Base-by-base conservation (phyloP, 1,140 invertebrate species). In the Solenopsis invicta region DNA sequence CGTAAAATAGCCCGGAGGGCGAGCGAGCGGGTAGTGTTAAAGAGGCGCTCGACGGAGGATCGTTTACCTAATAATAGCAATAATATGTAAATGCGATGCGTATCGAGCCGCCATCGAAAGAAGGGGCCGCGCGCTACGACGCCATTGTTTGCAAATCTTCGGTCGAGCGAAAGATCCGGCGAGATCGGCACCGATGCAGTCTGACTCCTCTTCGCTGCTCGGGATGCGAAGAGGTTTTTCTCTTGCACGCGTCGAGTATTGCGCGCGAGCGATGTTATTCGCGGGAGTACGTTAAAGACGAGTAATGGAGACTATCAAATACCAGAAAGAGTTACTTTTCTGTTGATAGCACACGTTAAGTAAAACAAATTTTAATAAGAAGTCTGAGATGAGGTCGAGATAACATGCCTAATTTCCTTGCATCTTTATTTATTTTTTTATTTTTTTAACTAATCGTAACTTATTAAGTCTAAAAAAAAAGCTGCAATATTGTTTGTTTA, bases 21-120 rank as follows among this genome's bases (percentile, higher is more conserved):
- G 90, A 92, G 93, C 90, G 90, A 92, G 29, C 61, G 67, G 87
- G 92, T 93, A 93, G 93, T 94, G 93, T 94, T 93, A 93, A 94
- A 94, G 93, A 94, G 93, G 90, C 93, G 93, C 93, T 93, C 92
- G 92, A 82, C 92, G 91, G 87, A 94, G 93, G 91, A 95, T 92
- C 94, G 93, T 95, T 95, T 94, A 95, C 94, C 94, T 95, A 95
- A 95, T 95, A 95, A 95, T 94, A 95, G 94, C 94, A 95, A 95
- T 95, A 94, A 95, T 95, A 95, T 95, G 94, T 95, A 94, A 95
- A 95, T 95, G 92, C 92, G 94, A 94, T 94, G 93, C 94, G 93
- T 94, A 94, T 94, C 93, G 89, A 94, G 92, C 92, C 93, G 93
- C 93, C 92, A 94, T 95, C 94, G 94, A 94, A 94, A 95, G 93